Base-by-base conservation (phyloP, 2,888 invertebrate species). In the Ornithoptera priamus region DNA sequence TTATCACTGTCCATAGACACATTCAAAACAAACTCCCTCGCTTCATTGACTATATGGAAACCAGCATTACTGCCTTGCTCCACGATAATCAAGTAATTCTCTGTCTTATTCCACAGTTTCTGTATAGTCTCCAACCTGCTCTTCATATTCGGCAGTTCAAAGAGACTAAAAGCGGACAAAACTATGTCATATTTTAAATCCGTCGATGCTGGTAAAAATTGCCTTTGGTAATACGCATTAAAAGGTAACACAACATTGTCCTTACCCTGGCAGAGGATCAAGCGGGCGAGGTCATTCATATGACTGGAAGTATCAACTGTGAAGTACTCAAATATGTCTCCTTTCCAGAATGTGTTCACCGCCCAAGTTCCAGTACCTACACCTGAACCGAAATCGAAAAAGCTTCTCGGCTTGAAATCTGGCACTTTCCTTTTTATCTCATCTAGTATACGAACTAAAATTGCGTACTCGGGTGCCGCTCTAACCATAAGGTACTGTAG, bases 311-410 rank as follows among this genome's bases (percentile, higher is more conserved):
- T 89, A 80, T 99, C 99, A 0, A 99, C 96, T 81, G 96, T 96
- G 76, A 96, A 96, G 83, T 97, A 97, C 88, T 99, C 98, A 78
- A 93, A 94, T 46, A 98, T 93, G 24, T 94, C 85, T 0, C 94
- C 88, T 12, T 93, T 89, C 98, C 98, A 99, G 20, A 94, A 90
- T 5, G 90, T 84, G 77, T 95, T 95, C 0, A 95, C 94, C 0
- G 97, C 98, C 98, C 98, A 98, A 67, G 95, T 94, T 0, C 95
- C 96, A 0, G 97, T 96, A 0, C 98, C 98, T 6, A 97, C 89
- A 0, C 99, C 99, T 7, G 98, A 97, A 0, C 99, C 99, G 85
- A 97, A 98, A 89, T 99, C 98, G 76, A 98, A 96, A 75, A 97
- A 94, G 71, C 95, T 94, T 70, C 93, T 89, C 0, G 99, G 99